These are phyloP conservation scores for Thymelicus acteon DNA, from an alignment of 2,888 invertebrate genomes.

Conservation along the genomic window DNA sequence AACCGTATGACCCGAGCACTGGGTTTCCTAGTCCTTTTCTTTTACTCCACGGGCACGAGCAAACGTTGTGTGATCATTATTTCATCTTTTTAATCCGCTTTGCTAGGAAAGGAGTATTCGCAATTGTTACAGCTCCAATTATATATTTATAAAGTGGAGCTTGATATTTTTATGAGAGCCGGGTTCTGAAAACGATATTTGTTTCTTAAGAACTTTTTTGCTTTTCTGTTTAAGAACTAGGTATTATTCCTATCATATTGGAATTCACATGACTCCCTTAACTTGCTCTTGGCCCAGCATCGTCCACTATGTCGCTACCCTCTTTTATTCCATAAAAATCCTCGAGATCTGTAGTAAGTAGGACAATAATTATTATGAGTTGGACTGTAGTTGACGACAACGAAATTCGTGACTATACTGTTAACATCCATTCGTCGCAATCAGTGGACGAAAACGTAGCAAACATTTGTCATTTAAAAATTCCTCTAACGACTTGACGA, in stretches of 20 bases:
- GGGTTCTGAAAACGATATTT: background rate
- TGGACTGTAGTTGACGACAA: no score
- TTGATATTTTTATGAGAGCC: slow-evolving; percentile 3
- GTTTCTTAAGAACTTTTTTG: background rate
- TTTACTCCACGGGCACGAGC: slow-evolving; percentile 26
- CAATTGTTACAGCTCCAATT: slow-evolving; percentile 16
- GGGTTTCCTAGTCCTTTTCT: slow-evolving; percentile 30
- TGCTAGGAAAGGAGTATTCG: slow-evolving; percentile 10
- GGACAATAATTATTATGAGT: no score
- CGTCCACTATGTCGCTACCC: no score
- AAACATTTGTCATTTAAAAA: slow-evolving; percentile 24
- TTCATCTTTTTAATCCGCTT: slow-evolving; percentile 20
- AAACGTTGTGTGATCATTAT: slow-evolving; percentile 36
- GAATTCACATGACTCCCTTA: no score
- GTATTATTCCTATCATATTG: no score
- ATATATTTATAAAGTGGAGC: slow-evolving; percentile 6
- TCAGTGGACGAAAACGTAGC: slow-evolving; percentile 1
- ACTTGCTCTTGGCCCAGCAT: no score
- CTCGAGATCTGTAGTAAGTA: no score
- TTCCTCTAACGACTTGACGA: background rate
- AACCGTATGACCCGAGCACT: slow-evolving; percentile 30
- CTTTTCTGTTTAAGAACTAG: no score
- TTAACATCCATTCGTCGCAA: background rate
- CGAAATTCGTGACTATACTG: background rate
- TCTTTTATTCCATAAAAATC: no score